A percentile compares a stretch with the other conserved stretches of the same genome.
Evolutionary conservation across 1,140 invertebrate genomes (phyloP).

Genomic region (Anastrepha obliqua): DNA sequence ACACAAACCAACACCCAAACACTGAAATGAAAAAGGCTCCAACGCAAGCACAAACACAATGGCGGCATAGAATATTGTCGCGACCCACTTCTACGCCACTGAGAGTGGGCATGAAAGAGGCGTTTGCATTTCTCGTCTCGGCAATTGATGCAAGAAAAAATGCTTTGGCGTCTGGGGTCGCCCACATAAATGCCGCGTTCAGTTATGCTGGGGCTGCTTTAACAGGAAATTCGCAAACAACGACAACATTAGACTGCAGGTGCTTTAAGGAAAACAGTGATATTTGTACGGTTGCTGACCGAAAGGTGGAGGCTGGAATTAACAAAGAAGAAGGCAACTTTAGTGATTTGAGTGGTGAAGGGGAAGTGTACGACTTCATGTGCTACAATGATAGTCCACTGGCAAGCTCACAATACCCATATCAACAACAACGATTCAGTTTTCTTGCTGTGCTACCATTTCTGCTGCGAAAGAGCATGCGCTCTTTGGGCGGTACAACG

Average conservation of each 20-base stretch:
- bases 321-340: not conserved
- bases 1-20: not conserved
- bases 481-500: not conserved
- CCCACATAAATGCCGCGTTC: not conserved
- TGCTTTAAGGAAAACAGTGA: conserved; percentile 72
- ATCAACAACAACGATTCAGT: not conserved
- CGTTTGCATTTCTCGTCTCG: conserved; percentile 9
- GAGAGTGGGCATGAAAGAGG: conserved; percentile 54
- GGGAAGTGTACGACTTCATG: not conserved
- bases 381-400: not conserved
- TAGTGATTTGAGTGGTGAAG: conserved; percentile 45
- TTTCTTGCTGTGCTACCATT: conserved; percentile 46
- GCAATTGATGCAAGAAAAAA: not conserved
- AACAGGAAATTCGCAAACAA: conserved; percentile 62
- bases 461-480: not conserved
- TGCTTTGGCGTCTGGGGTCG: not conserved
- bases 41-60: conserved; percentile 54
- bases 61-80: conserved; percentile 61
- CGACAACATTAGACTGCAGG: conserved; percentile 69
- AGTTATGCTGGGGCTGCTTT: not conserved
- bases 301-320: not conserved
- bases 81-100: conserved; percentile 67
- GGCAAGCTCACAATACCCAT: not conserved
- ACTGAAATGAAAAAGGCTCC: not conserved
- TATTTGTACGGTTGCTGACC: conserved; percentile 60